These are phyloP conservation scores for Phytoseiulus persimilis DNA, from an alignment of 2,888 invertebrate species.

Conservation along the genomic window DNA sequence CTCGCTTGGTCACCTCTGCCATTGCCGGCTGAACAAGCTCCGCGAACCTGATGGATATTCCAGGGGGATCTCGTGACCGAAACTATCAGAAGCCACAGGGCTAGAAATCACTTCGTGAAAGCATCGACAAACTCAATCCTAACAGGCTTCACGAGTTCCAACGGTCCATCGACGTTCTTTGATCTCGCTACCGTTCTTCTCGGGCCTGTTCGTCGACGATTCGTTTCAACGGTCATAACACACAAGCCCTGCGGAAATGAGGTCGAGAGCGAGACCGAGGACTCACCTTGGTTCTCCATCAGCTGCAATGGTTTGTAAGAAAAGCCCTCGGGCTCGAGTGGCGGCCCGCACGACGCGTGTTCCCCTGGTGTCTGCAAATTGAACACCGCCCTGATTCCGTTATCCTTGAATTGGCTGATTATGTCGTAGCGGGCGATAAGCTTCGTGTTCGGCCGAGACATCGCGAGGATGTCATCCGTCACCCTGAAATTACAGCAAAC, in stretches of 20 bases:
- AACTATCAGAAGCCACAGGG: neutral
- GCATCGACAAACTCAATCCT: neutral
- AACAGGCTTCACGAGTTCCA: neutral
- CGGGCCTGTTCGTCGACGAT: no score
- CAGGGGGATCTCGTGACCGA: neutral
- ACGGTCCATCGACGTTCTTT: neutral
- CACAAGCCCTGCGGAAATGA: no score
- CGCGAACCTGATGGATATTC: neutral
- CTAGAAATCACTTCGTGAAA: neutral
- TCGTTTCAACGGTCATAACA: no score
- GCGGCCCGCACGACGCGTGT: constrained; percentile 72
- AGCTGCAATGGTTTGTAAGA: constrained; percentile 73
- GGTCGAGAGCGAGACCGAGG: neutral
- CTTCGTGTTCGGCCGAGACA: constrained; percentile 72
- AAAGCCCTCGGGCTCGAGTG: constrained; percentile 65
- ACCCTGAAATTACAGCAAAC: constrained; percentile 59
- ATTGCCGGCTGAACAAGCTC: neutral
- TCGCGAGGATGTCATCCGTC: constrained; percentile 76
- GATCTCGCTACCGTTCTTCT: neutral
- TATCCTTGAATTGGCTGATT: constrained; percentile 66
- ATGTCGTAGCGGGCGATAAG: constrained; percentile 66
- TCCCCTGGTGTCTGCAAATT: constrained; percentile 77
- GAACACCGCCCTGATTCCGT: constrained; percentile 70
- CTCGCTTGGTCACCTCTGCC: neutral
- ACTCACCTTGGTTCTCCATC: constrained; percentile 74